Evolutionary conservation across 2,888 invertebrate species (phyloP).

Genomic region (Eudemis profundana): DNA sequence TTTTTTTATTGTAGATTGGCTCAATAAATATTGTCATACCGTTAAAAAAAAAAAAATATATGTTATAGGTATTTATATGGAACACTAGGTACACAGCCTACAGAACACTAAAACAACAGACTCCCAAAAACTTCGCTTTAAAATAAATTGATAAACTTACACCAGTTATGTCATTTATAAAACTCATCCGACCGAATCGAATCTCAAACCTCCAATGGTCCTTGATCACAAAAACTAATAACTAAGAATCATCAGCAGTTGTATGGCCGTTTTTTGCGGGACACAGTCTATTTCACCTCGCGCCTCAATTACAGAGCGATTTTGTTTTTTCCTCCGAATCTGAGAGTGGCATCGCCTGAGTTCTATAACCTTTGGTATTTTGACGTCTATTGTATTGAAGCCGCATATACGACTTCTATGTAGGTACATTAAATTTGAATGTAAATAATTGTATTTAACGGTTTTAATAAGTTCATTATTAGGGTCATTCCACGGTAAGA

Average conservation of each 20-base stretch:
- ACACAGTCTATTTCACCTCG: slow-evolving; percentile 42
- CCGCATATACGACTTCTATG: too few species aligned
- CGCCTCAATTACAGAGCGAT: slow-evolving; percentile 16
- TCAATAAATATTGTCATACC: too few species aligned
- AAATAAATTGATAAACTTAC: background rate
- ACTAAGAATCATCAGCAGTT: slow-evolving; percentile 22
- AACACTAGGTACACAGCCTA: too few species aligned
- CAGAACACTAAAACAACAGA: too few species aligned
- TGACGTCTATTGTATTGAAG: slow-evolving; percentile 1
- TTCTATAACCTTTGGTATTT: slow-evolving; percentile 38
- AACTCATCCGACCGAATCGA: slow-evolving; percentile 14
- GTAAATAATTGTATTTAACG: background rate
- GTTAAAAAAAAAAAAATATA: too few species aligned
- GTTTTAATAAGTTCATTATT: too few species aligned
- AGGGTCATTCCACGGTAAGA: too few species aligned
- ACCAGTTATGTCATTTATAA: slow-evolving; percentile 30
- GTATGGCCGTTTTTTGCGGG: slow-evolving; percentile 36
- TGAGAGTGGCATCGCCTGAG: slow-evolving; percentile 12
- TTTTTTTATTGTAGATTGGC: too few species aligned
- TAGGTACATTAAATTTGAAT: background rate
- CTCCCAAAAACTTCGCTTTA: too few species aligned
- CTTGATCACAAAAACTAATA: slow-evolving; percentile 33
- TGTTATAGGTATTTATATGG: too few species aligned
- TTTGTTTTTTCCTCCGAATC: slow-evolving; percentile 31
- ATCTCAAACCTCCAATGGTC: slow-evolving; percentile 12